Evolutionary conservation across 2,888 invertebrate species (phyloP), one percentile per base, ranked within the genome.

Genomic region (Philhelius pedissequus): DNA sequence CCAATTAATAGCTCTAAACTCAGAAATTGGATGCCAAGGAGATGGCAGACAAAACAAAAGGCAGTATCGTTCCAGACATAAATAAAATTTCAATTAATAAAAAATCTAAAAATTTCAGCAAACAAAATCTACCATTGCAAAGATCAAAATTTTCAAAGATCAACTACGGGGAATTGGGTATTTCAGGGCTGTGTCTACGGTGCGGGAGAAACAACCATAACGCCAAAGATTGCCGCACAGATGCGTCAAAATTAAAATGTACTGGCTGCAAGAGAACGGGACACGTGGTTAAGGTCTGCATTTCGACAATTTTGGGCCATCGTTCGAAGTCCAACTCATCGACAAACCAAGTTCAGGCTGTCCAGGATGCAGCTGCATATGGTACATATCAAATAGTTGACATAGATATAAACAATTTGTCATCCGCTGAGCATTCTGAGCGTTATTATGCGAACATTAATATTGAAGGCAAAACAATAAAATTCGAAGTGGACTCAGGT

Each of bases 61-160:
- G 15, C 0, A 54, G 52, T 54, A 45, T 45, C 20, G 54, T 32
- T 56, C 43, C 40, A 32, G 66, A 75, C 1, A 68, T 68, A 35
- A 52, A 25, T 1, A 52, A 68, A 52, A 68, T 68, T 68, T 68
- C 66, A 18, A 18, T 20, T 22, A 52, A 68, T 68, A 22, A 68
- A 38, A 68, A 52, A 27, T 0, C 6, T 54, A 11, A 32, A 32
- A 1, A 0, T 32, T 32, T 52, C 52, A 52, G 30, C 4, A 52
- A 52, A 52, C 1, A 15, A 3, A 52, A 52, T 30, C 27, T 15
- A 30, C 52, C 52, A 52, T n/a, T 27, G 25, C 50, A 50, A 50
- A 0, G n/a, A 25, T n/a, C 25, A 25, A 45, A 4, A 20, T 20
- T 11, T 32, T 8, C 45, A 20, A 50, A 50, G 3, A 27, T 50